Evolutionary conservation across 2,888 invertebrate genomes (phyloP).

Genomic region (Euphydryas editha): DNA sequence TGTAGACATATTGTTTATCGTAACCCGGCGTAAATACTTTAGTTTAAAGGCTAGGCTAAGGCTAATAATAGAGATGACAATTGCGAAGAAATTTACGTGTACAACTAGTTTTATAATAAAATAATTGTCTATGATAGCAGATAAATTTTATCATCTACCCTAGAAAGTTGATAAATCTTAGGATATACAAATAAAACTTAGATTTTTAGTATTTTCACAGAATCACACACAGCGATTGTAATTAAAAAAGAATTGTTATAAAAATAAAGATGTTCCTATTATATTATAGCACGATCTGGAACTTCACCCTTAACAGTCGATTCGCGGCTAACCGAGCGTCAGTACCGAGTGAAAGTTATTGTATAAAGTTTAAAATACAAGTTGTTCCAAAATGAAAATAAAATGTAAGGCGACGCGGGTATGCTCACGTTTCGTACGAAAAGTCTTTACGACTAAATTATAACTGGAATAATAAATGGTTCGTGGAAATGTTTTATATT

Average conservation of each 20-base stretch:
- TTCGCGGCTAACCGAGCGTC: conserved; percentile 39
- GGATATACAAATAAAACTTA: no score
- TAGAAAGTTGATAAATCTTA: no score
- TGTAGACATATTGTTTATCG: no score
- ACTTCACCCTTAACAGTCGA: conserved; percentile 24
- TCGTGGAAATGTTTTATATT: not conserved
- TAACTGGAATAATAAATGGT: not conserved
- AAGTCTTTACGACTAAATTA: conserved; percentile 9
- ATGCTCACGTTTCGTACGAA: not conserved
- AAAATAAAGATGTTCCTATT: not conserved
- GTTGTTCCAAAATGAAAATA: conserved; percentile 28
- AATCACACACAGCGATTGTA: no score
- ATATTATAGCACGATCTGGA: not conserved
- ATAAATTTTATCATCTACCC: no score
- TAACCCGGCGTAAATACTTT: no score
- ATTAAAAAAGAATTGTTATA: not conserved
- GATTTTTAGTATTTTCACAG: no score
- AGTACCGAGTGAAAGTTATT: conserved; percentile 47
- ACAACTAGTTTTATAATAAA: no score
- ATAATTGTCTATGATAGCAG: no score
- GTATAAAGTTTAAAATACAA: conserved; percentile 35
- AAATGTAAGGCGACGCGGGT: conserved; percentile 8
- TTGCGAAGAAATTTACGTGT: no score
- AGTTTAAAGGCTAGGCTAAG: no score
- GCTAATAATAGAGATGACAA: no score